These are phyloP conservation scores for Cecidostiba fungosa DNA, from an alignment of 2,888 invertebrate genomes.

Conservation along the genomic window DNA sequence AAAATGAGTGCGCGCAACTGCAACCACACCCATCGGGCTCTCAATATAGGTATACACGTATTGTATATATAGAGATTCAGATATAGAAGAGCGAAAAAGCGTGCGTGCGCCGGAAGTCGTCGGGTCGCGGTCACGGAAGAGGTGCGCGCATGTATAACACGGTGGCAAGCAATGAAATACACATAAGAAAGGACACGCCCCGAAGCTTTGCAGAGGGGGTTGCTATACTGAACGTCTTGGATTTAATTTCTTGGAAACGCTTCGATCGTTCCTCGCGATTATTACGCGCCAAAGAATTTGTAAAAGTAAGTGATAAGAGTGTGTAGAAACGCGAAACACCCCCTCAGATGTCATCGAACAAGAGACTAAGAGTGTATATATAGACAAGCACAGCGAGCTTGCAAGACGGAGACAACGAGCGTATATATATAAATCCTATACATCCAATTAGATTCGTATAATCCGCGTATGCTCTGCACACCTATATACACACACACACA, in stretches of 20 bases:
- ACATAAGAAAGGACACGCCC: conserved; percentile 54
- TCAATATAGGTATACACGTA: background rate
- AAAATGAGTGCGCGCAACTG: conserved; percentile 71
- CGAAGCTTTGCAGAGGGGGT: background rate
- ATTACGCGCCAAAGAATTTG: too few species aligned
- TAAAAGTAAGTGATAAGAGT: too few species aligned
- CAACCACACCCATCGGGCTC: conserved; percentile 73
- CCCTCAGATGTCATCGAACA: too few species aligned
- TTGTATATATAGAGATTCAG: background rate
- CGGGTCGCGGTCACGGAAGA: conserved; percentile 15
- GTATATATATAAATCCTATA: conserved; percentile 72
- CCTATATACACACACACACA: background rate
- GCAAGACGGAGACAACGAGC: background rate
- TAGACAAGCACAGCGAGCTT: too few species aligned
- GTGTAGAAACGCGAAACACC: too few species aligned
- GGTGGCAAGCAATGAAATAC: conserved; percentile 36
- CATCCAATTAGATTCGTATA: conserved; percentile 79
- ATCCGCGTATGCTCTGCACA: conserved; percentile 69
- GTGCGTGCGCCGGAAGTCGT: conserved; percentile 7
- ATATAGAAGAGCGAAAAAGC: background rate
- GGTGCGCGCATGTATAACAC: conserved; percentile 9
- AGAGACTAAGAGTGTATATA: too few species aligned
- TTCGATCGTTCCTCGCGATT: background rate
- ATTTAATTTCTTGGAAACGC: conserved; percentile 33
- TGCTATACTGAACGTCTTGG: background rate